Conservation (phyloP, 2,797 vertebrate genomes). For the Champsocephalus gunnari region DNA sequence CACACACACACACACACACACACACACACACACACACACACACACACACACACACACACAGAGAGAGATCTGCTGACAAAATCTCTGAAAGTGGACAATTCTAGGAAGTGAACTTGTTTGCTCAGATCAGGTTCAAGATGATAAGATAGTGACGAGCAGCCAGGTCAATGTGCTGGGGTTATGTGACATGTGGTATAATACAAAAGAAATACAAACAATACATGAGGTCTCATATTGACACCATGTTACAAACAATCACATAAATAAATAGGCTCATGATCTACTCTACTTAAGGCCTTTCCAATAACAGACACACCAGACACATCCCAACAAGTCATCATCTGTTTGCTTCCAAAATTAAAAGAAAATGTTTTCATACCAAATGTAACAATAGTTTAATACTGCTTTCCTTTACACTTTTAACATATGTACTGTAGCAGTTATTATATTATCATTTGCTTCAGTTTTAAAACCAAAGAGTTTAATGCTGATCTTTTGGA, state of each 20-base stretch:
- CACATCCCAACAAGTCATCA: background rate
- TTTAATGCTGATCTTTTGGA: too few relatives aligned
- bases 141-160: constrained; percentile 2
- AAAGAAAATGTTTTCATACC: background rate
- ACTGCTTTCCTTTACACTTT: too few relatives aligned
- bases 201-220: too few relatives aligned
- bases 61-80: background rate
- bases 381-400: too few relatives aligned
- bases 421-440: background rate
- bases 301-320: background rate
- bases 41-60: background rate
- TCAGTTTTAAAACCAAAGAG: background rate
- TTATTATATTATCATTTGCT: background rate
- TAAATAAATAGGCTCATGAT: background rate
- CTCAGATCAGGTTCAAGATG: background rate
- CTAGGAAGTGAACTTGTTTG: constrained; percentile 1
- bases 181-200: background rate
- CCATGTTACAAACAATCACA: background rate
- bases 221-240: background rate
- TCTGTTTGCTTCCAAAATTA: background rate
- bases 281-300: background rate
- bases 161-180: background rate
- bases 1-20: too few relatives aligned
- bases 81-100: background rate
- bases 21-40: background rate